Evolutionary conservation across 1,140 invertebrate species (phyloP).

Genomic region (Nomia melanderi): DNA sequence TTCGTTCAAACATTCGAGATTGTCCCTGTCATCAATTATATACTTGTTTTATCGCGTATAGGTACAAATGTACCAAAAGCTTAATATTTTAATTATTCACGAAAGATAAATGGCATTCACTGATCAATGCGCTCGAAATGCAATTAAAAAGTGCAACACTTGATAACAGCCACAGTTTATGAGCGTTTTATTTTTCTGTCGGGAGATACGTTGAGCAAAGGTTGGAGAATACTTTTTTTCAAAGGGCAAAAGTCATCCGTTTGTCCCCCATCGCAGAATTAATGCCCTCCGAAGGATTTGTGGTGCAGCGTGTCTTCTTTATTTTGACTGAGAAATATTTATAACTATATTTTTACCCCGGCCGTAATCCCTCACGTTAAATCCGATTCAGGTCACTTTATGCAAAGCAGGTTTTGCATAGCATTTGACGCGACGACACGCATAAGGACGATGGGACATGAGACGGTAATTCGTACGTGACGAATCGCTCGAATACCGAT

Average conservation of each 20-base stretch:
- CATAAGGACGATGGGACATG: constrained; percentile 32
- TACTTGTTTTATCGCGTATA: no score
- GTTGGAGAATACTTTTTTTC: background rate
- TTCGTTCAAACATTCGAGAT: no score
- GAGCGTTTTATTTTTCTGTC: no score
- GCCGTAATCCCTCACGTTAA: constrained; percentile 30
- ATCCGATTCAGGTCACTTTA: constrained; percentile 66
- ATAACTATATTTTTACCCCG: constrained; percentile 33
- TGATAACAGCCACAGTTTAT: background rate
- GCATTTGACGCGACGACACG: constrained; percentile 47
- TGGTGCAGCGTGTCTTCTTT: constrained; percentile 29
- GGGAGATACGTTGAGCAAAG: no score
- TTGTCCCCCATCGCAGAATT: constrained; percentile 12
- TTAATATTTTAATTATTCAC: no score
- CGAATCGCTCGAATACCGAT: background rate
- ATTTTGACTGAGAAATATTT: constrained; percentile 57
- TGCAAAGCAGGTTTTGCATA: constrained; percentile 66
- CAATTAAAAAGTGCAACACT: no score
- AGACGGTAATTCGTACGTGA: constrained; percentile 51
- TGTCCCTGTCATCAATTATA: no score
- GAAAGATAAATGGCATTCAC: no score
- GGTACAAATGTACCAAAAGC: no score
- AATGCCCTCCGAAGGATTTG: constrained; percentile 30
- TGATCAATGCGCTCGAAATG: no score
- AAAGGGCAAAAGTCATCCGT: background rate